Conservation (phyloP, 2,113 vertebrate species). For the Channa argus region DNA sequence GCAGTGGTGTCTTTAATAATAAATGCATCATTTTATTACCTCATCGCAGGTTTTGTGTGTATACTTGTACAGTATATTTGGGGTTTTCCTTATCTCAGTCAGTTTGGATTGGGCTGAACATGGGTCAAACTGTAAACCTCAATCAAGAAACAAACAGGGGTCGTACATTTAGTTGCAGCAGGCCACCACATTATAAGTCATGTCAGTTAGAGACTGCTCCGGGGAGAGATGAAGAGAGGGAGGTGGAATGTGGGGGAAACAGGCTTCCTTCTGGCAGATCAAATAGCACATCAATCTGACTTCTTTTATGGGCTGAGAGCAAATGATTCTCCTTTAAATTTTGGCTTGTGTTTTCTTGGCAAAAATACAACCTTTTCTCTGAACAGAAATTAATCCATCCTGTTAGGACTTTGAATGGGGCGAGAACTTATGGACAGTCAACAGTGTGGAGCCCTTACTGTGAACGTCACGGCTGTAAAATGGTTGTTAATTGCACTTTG, state of each 20-base stretch:
- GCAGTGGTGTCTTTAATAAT: no score
- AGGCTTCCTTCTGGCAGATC: constrained; percentile 32
- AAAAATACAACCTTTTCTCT: constrained; percentile 8
- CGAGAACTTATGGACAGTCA: not conserved
- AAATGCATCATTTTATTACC: no score
- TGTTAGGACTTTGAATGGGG: constrained; percentile 5
- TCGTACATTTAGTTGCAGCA: not conserved
- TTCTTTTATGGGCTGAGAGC: constrained; percentile 28
- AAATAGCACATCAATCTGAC: constrained; percentile 33
- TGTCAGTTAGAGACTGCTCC: constrained; percentile 8
- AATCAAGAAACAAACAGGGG: constrained; percentile 1
- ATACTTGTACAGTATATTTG: no score
- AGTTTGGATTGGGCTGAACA: no score
- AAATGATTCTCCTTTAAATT: constrained; percentile 24
- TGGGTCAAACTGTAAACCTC: not conserved
- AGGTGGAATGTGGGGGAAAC: not conserved
- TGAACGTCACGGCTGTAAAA: constrained; percentile 9
- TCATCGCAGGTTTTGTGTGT: no score
- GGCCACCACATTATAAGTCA: constrained; percentile 5
- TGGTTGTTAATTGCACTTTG: not conserved
- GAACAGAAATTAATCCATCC: constrained; percentile 28
- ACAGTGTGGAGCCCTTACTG: constrained; percentile 2
- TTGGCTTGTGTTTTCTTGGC: constrained; percentile 33
- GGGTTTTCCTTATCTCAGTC: no score
- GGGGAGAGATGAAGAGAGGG: constrained; percentile 2